Conservation (phyloP, 2,113 vertebrate genomes). For the Strix aluco region DNA sequence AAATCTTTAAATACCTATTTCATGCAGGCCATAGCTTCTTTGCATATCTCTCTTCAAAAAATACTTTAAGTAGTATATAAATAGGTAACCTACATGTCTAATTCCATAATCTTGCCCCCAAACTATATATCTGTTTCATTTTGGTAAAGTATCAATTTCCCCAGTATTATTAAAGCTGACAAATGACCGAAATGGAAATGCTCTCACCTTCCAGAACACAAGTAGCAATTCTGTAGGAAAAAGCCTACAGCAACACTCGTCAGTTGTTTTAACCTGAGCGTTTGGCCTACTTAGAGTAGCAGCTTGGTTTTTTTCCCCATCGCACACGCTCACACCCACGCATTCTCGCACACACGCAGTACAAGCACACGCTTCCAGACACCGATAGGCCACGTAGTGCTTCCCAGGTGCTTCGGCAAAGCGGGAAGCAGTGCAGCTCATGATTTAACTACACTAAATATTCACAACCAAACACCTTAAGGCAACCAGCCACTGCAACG, state of each 20-base stretch:
- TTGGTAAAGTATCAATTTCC: conserved; percentile 63
- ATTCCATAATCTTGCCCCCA: conserved; percentile 72
- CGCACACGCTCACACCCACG: conserved; percentile 62
- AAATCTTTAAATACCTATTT: conserved; percentile 80
- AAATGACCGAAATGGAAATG: conserved; percentile 64
- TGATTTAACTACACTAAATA: conserved; percentile 66
- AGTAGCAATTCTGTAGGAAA: conserved; percentile 62
- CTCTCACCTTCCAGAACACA: conserved; percentile 61
- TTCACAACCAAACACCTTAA: conserved; percentile 82
- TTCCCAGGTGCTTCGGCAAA: conserved; percentile 69
- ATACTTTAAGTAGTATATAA: conserved; percentile 79
- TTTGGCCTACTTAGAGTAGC: conserved; percentile 71
- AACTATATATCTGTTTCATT: conserved; percentile 71
- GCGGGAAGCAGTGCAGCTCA: conserved; percentile 68
- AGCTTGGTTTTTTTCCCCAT: conserved; percentile 50
- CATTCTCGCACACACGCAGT: background rate
- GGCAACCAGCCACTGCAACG: conserved; percentile 79
- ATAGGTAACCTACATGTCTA: conserved; percentile 73
- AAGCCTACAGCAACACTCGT: conserved; percentile 56
- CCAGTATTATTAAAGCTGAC: conserved; percentile 73
- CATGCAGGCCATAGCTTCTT: conserved; percentile 76
- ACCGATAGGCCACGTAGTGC: conserved; percentile 76
- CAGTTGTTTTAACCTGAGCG: conserved; percentile 76
- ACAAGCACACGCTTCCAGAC: conserved; percentile 39
- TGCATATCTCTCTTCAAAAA: conserved; percentile 79